Evolutionary conservation across 2,888 invertebrate species (phyloP).

Genomic region (Pollenia labialis): DNA sequence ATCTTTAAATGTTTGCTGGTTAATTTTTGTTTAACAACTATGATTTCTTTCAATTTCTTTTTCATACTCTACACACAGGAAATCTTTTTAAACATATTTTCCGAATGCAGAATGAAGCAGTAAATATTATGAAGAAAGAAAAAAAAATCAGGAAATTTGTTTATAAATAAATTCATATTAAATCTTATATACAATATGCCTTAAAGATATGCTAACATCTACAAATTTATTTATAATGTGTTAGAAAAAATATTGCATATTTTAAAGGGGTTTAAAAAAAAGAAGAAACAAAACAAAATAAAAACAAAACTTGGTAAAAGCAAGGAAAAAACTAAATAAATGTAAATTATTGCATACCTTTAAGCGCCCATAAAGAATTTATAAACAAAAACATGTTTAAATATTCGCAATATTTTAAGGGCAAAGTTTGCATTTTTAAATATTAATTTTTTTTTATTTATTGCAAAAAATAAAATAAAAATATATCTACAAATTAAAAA

Average conservation of each 20-base stretch:
- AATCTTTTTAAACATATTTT: conserved; percentile 17
- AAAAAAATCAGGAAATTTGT: conserved; percentile 53
- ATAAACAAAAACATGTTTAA: not conserved
- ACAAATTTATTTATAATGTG: conserved; percentile 62
- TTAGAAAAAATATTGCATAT: conserved; percentile 55
- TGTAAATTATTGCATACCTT: conserved; percentile 65
- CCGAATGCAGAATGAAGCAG: conserved; percentile 26
- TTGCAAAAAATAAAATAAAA: no score
- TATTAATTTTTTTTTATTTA: no score
- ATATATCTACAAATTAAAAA: not conserved
- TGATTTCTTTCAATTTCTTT: not conserved
- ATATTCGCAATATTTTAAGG: not conserved
- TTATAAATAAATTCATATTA: conserved; percentile 63
- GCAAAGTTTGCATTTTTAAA: no score
- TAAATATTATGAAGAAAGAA: conserved; percentile 7
- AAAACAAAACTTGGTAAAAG: not conserved
- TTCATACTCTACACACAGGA: not conserved
- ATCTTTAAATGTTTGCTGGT: not conserved
- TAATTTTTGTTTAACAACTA: not conserved
- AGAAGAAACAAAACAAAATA: not conserved
- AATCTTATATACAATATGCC: conserved; percentile 63
- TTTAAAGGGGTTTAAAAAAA: conserved; percentile 23
- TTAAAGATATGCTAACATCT: conserved; percentile 67
- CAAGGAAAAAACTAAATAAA: conserved; percentile 34
- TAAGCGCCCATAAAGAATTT: conserved; percentile 28